phyloP scores from a whole-genome alignment of 2,797 vertebrate genomes.

The Paramormyrops hopkinsi region DNA sequence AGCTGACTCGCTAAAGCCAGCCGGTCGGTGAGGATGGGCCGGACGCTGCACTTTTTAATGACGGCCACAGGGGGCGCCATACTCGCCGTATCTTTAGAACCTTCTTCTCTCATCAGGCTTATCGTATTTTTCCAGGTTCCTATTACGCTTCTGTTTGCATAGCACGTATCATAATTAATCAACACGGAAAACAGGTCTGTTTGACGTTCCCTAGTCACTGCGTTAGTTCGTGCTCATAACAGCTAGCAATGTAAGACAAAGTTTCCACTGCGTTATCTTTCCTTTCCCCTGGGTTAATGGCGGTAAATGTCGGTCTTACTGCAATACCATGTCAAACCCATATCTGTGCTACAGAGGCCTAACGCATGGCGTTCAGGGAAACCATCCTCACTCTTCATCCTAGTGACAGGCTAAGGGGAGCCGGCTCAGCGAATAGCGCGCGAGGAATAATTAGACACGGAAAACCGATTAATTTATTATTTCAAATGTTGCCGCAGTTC shows the following conservation, averaged over 20 bases:
- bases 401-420: slow-evolving; percentile 37
- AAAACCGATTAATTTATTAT: slow-evolving; percentile 60
- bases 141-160: not conserved
- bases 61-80: slow-evolving; percentile 19
- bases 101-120: slow-evolving; percentile 2
- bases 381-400: not conserved
- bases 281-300: not conserved
- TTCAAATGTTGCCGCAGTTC: slow-evolving; percentile 63
- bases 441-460: slow-evolving; percentile 49
- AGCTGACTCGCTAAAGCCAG: slow-evolving; percentile 57
- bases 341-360: not conserved
- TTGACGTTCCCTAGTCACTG: not conserved
- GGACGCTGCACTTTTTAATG: slow-evolving; percentile 38
- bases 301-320: not conserved
- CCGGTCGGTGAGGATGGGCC: slow-evolving; percentile 49
- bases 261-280: not conserved
- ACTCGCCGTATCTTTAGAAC: slow-evolving; percentile 36
- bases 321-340: not conserved
- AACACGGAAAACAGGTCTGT: not conserved
- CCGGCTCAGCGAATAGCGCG: slow-evolving; percentile 35
- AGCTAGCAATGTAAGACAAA: not conserved
- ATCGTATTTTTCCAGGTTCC: slow-evolving; percentile 14
- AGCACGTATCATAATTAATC: not conserved
- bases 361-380: not conserved
- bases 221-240: slow-evolving; percentile 2